phyloP scores from a whole-genome alignment of 2,888 invertebrate genomes.

The Xanthia icteritia region DNA sequence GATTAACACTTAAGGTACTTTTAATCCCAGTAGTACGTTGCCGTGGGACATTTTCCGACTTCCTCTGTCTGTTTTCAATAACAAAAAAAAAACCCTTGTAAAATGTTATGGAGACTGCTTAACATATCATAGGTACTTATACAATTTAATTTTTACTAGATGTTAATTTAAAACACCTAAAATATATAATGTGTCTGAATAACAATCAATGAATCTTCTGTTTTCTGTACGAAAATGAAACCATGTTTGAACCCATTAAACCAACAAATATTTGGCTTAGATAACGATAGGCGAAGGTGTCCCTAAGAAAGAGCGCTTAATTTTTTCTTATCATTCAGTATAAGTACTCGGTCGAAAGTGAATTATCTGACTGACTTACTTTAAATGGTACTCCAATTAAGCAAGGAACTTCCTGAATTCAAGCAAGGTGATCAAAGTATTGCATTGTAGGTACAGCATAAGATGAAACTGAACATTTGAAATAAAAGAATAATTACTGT shows the following conservation, averaged over 20 bases:
- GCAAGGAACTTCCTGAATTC: neutral
- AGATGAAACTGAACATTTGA: neutral
- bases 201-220: neutral
- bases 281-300: constrained; percentile 1
- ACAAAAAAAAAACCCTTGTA: neutral
- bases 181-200: neutral
- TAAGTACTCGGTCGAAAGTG: neutral
- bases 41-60: too few relatives aligned
- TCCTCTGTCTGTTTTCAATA: too few relatives aligned
- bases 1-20: too few relatives aligned
- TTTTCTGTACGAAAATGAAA: neutral
- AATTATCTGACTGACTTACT: constrained; percentile 6
- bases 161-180: neutral
- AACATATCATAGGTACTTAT: too few relatives aligned
- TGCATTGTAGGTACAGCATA: neutral
- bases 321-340: constrained; percentile 8
- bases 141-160: neutral
- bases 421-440: neutral
- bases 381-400: neutral
- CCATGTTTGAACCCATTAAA: neutral
- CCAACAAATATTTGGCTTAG: neutral
- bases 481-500: constrained; percentile 5
- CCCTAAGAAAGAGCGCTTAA: neutral
- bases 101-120: neutral
- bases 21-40: too few relatives aligned